phyloP scores from a whole-genome alignment of 30 jellyfish, hydroid and myxozoan species.

The Sanderia malayensis region DNA sequence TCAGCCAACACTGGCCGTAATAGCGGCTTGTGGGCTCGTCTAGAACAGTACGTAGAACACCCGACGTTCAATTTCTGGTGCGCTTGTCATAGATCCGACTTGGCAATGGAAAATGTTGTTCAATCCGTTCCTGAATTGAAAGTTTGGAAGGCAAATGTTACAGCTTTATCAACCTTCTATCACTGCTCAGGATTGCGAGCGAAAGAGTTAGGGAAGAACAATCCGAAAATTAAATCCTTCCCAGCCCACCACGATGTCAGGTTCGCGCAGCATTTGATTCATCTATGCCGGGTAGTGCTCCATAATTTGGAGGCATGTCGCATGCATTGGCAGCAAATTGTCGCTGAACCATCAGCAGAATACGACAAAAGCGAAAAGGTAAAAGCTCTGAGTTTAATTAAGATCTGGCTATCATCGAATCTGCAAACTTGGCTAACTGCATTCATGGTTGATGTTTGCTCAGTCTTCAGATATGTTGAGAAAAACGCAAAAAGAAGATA shows the following conservation, averaged over 20 bases:
- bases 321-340: conserved; percentile 5
- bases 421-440: conserved; percentile 39
- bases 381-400: conserved; percentile 16
- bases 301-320: conserved; percentile 11
- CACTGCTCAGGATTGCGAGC: conserved; percentile 39
- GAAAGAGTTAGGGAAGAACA: conserved; percentile 33
- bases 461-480: conserved; percentile 24
- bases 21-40: conserved; percentile 25
- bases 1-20: conserved; percentile 37
- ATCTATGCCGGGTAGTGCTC: neutral
- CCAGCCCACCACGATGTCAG: conserved; percentile 46
- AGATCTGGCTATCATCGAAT: conserved; percentile 1
- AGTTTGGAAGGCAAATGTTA: conserved; percentile 30
- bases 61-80: conserved; percentile 35
- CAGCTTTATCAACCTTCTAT: conserved; percentile 16
- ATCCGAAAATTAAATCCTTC: conserved; percentile 15
- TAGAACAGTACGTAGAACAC: conserved; percentile 26
- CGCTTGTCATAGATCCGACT: conserved; percentile 49
- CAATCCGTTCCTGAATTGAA: conserved; percentile 43
- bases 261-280: conserved; percentile 30
- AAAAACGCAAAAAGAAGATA: conserved; percentile 10
- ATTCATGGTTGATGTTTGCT: conserved; percentile 37
- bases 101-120: conserved; percentile 49
- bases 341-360: conserved; percentile 32
- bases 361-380: conserved; percentile 9